Conservation (phyloP, 2,888 invertebrate species). For the Drosophila tripunctata region DNA sequence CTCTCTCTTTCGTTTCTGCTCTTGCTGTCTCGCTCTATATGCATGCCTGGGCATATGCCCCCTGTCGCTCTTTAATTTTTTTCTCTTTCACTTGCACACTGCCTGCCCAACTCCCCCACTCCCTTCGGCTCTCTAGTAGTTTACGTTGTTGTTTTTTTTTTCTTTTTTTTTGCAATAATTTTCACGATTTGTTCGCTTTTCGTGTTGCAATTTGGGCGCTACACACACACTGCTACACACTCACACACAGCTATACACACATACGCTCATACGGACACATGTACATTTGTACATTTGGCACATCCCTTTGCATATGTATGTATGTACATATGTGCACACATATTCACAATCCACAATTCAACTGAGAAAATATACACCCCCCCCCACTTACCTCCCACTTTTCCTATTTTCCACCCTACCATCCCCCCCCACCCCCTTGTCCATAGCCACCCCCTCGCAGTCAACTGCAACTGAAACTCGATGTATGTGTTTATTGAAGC, state of each 20-base stretch:
- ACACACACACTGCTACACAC: constrained; percentile 16
- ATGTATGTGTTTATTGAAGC: constrained; percentile 80
- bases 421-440: neutral
- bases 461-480: constrained; percentile 53
- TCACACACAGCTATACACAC: no score
- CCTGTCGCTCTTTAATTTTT: constrained; percentile 12
- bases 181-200: constrained; percentile 75
- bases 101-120: constrained; percentile 14
- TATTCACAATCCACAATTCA: constrained; percentile 31
- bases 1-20: constrained; percentile 1
- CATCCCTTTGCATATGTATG: constrained; percentile 49
- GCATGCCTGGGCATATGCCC: neutral
- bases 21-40: constrained; percentile 4
- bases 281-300: constrained; percentile 9
- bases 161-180: constrained; percentile 66
- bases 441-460: neutral
- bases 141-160: constrained; percentile 18
- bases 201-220: constrained; percentile 73
- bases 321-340: constrained; percentile 20
- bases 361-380: neutral
- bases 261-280: neutral
- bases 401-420: neutral
- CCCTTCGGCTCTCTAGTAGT: constrained; percentile 23
- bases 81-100: neutral
- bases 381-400: neutral